Evolutionary conservation across 2,888 invertebrate genomes (phyloP).

Genomic region (Schizotus pectinicornis): DNA sequence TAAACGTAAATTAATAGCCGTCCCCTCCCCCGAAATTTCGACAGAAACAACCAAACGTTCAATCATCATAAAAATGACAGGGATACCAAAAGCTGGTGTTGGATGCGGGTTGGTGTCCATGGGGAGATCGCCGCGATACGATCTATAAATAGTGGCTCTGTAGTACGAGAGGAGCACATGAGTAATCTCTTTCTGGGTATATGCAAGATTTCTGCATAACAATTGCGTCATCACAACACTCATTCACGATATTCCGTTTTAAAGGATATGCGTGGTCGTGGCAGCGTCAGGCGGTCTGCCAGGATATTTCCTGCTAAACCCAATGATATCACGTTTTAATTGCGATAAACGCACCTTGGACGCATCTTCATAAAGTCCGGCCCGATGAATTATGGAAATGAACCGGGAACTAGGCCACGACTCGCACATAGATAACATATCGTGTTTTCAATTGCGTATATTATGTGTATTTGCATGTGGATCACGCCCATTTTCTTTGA

Average conservation of each 20-base stretch:
- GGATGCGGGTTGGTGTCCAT: conserved; percentile 20
- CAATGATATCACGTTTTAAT: conserved; percentile 6
- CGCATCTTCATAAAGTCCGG: conserved; percentile 5
- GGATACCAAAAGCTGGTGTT: neutral
- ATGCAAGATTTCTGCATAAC: conserved; percentile 22
- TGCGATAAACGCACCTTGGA: too few species aligned
- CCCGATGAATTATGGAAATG: conserved; percentile 7
- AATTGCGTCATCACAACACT: conserved; percentile 23
- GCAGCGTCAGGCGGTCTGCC: conserved; percentile 29
- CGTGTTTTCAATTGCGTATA: conserved; percentile 24
- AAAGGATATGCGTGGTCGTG: conserved; percentile 28
- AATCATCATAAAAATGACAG: conserved; percentile 35
- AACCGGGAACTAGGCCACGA: conserved; percentile 18
- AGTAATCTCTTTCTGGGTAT: conserved; percentile 26
- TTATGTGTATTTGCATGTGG: conserved; percentile 27
- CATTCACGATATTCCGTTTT: conserved; percentile 18
- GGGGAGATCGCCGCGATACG: neutral
- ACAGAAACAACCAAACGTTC: conserved; percentile 30
- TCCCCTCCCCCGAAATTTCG: conserved; percentile 13
- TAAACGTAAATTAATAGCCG: conserved; percentile 11
- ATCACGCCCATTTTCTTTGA: conserved; percentile 39
- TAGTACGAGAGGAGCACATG: conserved; percentile 11
- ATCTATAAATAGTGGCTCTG: conserved; percentile 8
- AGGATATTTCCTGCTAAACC: conserved; percentile 17
- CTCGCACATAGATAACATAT: conserved; percentile 12